Conservation (phyloP, 2,797 vertebrate species). For the Typhlichthys eigenmanni region DNA sequence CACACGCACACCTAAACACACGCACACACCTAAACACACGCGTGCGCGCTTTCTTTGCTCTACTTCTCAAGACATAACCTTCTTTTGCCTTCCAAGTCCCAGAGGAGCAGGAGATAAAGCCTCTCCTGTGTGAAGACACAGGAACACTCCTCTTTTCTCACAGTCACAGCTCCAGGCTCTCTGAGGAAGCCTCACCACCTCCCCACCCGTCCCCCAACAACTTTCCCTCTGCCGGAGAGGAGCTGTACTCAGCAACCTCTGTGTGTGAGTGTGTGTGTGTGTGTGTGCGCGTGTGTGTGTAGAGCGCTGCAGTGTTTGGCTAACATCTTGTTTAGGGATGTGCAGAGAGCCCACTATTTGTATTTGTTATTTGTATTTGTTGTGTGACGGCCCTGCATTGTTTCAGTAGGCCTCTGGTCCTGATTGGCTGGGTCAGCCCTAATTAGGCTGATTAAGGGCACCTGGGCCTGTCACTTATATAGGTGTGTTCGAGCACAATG, state of each 20-base stretch:
- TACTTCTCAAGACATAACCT: constrained; percentile 71
- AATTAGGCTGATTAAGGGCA: too few relatives aligned
- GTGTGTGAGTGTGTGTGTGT: constrained; percentile 23
- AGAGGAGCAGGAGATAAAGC: constrained; percentile 70
- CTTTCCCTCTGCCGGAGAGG: constrained; percentile 37
- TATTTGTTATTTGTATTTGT: too few relatives aligned
- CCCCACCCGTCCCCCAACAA: constrained; percentile 7
- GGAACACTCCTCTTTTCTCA: constrained; percentile 62
- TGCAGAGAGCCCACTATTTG: too few relatives aligned
- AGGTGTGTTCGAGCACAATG: too few relatives aligned
- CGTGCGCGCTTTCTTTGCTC: constrained; percentile 40
- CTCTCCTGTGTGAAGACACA: constrained; percentile 67
- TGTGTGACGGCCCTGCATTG: too few relatives aligned
- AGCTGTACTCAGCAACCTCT: constrained; percentile 51
- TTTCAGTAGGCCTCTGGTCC: too few relatives aligned
- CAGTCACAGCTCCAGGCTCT: constrained; percentile 66
- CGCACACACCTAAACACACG: not conserved
- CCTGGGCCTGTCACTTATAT: too few relatives aligned
- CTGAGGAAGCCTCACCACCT: constrained; percentile 53
- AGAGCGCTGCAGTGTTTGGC: constrained; percentile 1
- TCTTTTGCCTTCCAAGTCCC: constrained; percentile 66
- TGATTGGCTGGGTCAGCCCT: too few relatives aligned
- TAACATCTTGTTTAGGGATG: not conserved
- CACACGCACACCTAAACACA: not conserved
- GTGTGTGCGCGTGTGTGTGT: not conserved